Conservation (phyloP, 2,113 vertebrate species). For the Pseudolaguvia tuberculata region DNA sequence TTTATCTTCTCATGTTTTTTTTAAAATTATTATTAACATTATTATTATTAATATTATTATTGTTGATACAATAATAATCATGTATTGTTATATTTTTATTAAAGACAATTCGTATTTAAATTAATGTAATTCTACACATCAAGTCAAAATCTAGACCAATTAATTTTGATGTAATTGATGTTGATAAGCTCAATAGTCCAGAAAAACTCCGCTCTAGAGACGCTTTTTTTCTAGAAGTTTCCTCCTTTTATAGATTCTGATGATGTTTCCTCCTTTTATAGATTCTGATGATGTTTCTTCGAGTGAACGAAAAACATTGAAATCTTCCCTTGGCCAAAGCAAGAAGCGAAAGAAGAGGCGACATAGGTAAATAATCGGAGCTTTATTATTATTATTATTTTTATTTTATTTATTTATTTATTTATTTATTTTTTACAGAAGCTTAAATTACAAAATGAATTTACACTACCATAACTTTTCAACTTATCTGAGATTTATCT, state of each 20-base stretch:
- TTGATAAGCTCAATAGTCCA: conserved; percentile 20
- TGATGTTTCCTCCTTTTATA: conserved; percentile 56
- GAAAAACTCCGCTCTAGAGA: conserved; percentile 18
- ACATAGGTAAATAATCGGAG: conserved; percentile 76
- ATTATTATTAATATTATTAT: no score
- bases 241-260: conserved; percentile 73
- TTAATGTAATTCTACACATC: background rate
- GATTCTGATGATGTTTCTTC: conserved; percentile 96
- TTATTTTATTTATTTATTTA: no score
- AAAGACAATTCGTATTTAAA: background rate
- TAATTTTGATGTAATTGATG: conserved; percentile 14
- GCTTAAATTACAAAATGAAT: background rate
- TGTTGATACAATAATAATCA: no score
- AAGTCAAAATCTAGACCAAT: background rate
- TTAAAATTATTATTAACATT: background rate
- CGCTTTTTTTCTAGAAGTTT: background rate
- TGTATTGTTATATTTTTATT: no score
- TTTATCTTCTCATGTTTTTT: background rate
- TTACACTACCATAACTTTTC: background rate
- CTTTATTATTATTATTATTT: background rate
- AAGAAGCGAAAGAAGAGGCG: conserved; percentile 97
- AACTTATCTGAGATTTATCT: background rate
- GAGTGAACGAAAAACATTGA: conserved; percentile 87
- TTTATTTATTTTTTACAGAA: no score
- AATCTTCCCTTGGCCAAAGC: conserved; percentile 86